Evolutionary conservation across 2,888 invertebrate species (phyloP), one percentile per base, ranked within the genome.

Genomic region (Stenurella melanura): DNA sequence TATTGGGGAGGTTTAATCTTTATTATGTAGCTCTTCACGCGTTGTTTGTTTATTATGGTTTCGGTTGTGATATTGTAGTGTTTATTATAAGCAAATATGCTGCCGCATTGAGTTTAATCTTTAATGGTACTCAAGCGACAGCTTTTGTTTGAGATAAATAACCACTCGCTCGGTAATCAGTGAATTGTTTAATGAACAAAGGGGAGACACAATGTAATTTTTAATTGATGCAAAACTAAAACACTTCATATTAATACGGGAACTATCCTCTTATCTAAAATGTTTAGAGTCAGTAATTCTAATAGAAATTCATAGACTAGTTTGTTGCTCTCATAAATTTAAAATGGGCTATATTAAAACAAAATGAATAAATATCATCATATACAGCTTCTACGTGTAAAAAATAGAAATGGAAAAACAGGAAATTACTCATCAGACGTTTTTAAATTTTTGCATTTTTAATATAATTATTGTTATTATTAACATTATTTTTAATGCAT

Each of bases 71-170:
- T 70, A 60, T 18, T 18, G 63, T 34, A 78, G 54, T 73, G 74
- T 79, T 75, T 75, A 75, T 75, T 58, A 50, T 64, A 73, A 75
- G 75, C 77, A 77, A 77, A 79, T 71, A 77, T 58, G 38, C 34
- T 68, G 60, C 79, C 73, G 74, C 68, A 79, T 77, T 64, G 77
- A 63, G 75, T 77, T 73, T 77, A 75, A 71, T 70, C 75, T 75
- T 75, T 73, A 71, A 77, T 64, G 74, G 75, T 75, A 71, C 75
- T 79, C 75, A 50, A 42, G 58, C 77, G 72, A 73, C 77, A 73
- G 77, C 75, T 77, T 75, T 77, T 77, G 79, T 79, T 77, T 64
- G 73, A 76, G 73, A 75, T 77, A 74, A 74, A 75, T 77, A 74
- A 74, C 69, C 73, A 74, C 72, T 75, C 57, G 64, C 60, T 50